These are phyloP conservation scores for Epinotia ramella DNA, from an alignment of 2,888 invertebrate species.

Conservation along the genomic window DNA sequence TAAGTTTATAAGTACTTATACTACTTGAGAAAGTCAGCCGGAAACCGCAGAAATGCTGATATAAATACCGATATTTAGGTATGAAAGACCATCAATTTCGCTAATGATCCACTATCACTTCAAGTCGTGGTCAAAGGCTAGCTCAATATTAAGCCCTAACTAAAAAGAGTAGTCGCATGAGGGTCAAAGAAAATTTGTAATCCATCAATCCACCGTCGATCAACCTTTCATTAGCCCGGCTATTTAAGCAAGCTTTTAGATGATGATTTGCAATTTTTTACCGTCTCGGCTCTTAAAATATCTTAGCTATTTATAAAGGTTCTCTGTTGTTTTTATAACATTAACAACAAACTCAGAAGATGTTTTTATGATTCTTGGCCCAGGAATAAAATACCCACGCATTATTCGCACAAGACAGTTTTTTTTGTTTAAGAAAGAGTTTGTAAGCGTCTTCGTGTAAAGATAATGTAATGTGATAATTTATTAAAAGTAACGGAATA, in stretches of 20 bases:
- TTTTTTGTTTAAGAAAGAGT: constrained; percentile 13
- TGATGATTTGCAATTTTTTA: constrained; percentile 50
- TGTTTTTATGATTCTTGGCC: constrained; percentile 13
- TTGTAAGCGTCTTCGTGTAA: constrained; percentile 24
- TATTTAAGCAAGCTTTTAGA: constrained; percentile 53
- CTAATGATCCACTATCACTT: constrained; percentile 33
- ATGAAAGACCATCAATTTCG: constrained; percentile 12
- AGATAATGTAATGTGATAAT: constrained; percentile 37
- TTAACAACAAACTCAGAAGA: constrained; percentile 30
- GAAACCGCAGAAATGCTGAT: neutral
- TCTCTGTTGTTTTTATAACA: constrained; percentile 25
- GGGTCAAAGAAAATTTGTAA: constrained; percentile 43
- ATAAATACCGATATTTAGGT: neutral
- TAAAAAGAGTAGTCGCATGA: constrained; percentile 34
- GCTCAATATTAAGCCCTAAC: constrained; percentile 28
- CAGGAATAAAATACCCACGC: constrained; percentile 25
- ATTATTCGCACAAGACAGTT: constrained; percentile 27
- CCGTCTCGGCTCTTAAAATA: constrained; percentile 31
- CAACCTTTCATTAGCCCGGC: constrained; percentile 47
- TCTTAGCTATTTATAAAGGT: constrained; percentile 27
- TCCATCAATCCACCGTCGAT: constrained; percentile 46
- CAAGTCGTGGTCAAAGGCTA: constrained; percentile 33
- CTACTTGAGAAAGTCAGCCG: neutral
- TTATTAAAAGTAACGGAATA: constrained; percentile 28
- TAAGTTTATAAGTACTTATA: neutral